Conservation (phyloP, 1,140 invertebrate species). For the Drosophila tristis region DNA sequence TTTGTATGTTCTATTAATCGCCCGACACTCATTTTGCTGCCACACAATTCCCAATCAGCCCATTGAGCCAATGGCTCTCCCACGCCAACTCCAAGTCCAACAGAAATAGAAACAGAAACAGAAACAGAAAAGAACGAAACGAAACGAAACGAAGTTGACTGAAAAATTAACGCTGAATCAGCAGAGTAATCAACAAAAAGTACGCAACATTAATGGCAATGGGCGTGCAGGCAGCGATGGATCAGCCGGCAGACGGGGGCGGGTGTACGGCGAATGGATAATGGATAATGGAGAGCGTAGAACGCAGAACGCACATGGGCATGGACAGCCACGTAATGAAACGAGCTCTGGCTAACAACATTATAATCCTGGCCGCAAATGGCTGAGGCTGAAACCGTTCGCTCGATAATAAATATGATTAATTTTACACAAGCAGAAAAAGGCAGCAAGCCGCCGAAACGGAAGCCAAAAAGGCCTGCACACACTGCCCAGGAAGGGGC, state of each 20-base stretch:
- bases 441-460: constrained; percentile 3
- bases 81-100: constrained; percentile 1
- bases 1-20: too few species aligned
- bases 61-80: constrained; percentile 23
- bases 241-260: constrained; percentile 23
- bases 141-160: constrained; percentile 44
- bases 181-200: constrained; percentile 69
- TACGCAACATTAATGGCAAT: constrained; percentile 61
- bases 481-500: constrained; percentile 2
- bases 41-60: background rate
- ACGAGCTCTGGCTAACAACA: constrained; percentile 58
- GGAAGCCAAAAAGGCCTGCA: constrained; percentile 2
- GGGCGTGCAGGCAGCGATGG: constrained; percentile 31
- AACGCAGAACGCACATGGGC: background rate
- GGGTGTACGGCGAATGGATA: constrained; percentile 2
- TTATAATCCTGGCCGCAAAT: constrained; percentile 73
- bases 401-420: constrained; percentile 72
- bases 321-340: constrained; percentile 37
- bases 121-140: constrained; percentile 8
- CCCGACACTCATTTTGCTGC: too few species aligned
- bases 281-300: background rate
- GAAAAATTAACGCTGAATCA: constrained; percentile 71
- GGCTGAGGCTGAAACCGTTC: constrained; percentile 59
- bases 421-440: constrained; percentile 46
- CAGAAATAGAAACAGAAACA: background rate